A percentile compares a stretch with the other conserved stretches of the same genome.
phyloP scores from a whole-genome alignment of 2,888 invertebrate genomes.

The Iphiclides podalirius region DNA sequence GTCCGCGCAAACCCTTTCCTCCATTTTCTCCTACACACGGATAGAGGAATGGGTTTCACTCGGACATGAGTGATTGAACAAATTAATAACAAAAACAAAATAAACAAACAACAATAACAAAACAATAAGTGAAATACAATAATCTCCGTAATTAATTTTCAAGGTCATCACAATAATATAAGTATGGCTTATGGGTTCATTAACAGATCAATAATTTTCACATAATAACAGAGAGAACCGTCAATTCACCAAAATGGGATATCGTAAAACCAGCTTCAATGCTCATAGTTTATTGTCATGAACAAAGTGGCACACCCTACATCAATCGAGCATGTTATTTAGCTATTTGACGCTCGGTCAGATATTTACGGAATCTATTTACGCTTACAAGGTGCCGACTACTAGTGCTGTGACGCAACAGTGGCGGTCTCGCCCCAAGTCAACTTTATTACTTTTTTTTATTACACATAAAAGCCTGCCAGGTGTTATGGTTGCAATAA shows the following conservation, averaged over 20 bases:
- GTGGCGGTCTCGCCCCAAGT: neutral
- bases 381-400: conserved; percentile 14
- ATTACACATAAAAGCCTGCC: conserved; percentile 20
- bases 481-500: conserved; percentile 18
- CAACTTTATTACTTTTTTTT: conserved; percentile 17
- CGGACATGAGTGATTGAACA: too few species aligned
- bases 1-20: too few species aligned
- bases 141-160: too few species aligned
- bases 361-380: conserved; percentile 16
- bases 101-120: too few species aligned
- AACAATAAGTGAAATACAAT: too few species aligned
- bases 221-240: neutral
- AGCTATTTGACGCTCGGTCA: conserved; percentile 5
- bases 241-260: neutral
- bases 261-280: neutral
- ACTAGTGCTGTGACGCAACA: conserved; percentile 9
- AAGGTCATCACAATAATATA: too few species aligned
- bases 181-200: too few species aligned
- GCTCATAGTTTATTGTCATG: conserved; percentile 4
- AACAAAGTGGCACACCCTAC: conserved; percentile 6
- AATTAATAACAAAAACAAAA: too few species aligned
- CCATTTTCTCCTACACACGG: too few species aligned
- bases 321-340: conserved; percentile 3
- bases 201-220: too few species aligned
- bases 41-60: too few species aligned